phyloP scores from a whole-genome alignment of 1,140 invertebrate genomes.

The Dendrolimus punctatus region DNA sequence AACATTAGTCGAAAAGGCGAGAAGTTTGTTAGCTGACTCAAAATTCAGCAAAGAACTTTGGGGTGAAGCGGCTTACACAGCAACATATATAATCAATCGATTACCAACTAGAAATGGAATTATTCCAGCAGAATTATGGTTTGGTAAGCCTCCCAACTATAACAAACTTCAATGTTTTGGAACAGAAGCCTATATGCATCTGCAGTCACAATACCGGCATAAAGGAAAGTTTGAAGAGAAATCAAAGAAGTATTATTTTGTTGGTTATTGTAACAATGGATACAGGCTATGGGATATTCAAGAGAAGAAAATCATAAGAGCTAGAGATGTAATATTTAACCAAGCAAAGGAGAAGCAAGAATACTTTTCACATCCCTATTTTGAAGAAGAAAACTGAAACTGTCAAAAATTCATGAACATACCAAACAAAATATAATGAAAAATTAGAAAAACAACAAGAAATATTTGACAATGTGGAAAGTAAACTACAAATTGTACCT shows the following conservation, averaged over 20 bases:
- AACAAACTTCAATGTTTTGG: conserved; percentile 1
- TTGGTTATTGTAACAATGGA: neutral
- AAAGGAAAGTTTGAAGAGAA: neutral
- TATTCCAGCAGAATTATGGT: neutral
- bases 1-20: neutral
- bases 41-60: neutral
- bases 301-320: neutral
- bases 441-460: neutral
- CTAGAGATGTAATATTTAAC: conserved; percentile 1
- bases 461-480: conserved; percentile 1
- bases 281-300: neutral
- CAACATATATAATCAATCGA: neutral
- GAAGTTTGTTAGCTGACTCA: neutral
- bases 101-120: neutral
- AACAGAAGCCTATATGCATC: neutral
- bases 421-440: neutral
- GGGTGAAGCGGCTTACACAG: conserved; percentile 1
- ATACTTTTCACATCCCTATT: no score
- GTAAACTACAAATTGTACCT: neutral
- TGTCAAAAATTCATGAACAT: neutral
- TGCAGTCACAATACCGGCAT: neutral
- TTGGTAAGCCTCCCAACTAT: neutral
- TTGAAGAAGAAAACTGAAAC: neutral
- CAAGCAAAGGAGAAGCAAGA: neutral
- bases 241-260: neutral